phyloP scores from a whole-genome alignment of 2,113 vertebrate species.

The Cryptotis parvus region DNA sequence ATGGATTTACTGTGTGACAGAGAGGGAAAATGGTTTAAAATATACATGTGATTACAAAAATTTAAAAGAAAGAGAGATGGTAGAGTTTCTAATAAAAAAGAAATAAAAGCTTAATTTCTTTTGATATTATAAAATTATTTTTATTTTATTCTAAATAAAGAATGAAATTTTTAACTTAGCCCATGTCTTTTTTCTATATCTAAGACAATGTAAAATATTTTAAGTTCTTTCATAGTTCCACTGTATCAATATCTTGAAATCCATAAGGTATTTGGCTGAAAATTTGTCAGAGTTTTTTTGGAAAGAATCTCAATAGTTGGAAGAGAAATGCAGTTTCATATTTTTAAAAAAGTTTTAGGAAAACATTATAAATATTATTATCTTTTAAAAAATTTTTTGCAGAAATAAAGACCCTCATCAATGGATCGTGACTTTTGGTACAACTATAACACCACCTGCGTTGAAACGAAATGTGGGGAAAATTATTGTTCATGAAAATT shows the following conservation, averaged over 20 bases:
- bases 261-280: no score
- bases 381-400: constrained; percentile 61
- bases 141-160: constrained; percentile 3
- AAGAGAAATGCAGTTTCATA: background rate
- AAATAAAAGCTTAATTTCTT: background rate
- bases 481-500: constrained; percentile 87
- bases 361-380: background rate
- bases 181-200: background rate
- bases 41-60: no score
- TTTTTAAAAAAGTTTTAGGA: background rate
- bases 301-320: no score
- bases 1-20: background rate
- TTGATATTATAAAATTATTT: background rate
- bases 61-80: background rate
- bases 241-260: background rate
- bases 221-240: background rate
- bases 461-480: constrained; percentile 78
- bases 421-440: constrained; percentile 88
- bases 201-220: background rate
- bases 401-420: constrained; percentile 83
- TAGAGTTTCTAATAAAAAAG: background rate
- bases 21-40: background rate
- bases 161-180: background rate
- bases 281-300: no score
- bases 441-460: constrained; percentile 82